Percentiles rank a stretch among this genome's conserved stretches.
These are phyloP conservation scores for Astreopora myriophthalma DNA, from an alignment of 64 coral and sea anemone species.

Conservation along the genomic window DNA sequence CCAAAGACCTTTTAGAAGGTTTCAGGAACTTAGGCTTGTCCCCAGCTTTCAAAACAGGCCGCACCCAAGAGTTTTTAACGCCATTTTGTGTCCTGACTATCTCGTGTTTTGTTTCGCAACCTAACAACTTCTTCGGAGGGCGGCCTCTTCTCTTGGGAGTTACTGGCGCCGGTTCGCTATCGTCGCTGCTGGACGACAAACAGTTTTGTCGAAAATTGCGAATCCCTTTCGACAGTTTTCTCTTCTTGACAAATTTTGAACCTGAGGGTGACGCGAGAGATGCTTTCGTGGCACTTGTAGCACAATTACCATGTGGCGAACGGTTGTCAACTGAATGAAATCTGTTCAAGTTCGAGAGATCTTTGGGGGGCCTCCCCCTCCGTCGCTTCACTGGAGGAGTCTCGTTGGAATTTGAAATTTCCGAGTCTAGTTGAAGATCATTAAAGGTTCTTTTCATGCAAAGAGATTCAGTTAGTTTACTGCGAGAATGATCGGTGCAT, in stretches of 20 bases:
- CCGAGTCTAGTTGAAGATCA: conserved; percentile 69
- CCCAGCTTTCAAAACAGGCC: conserved; percentile 85
- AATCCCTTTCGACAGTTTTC: conserved; percentile 80
- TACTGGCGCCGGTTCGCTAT: conserved; percentile 50
- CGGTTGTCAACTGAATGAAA: conserved; percentile 42
- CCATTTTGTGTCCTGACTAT: conserved; percentile 86
- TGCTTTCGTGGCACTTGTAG: conserved; percentile 97
- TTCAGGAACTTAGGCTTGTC: conserved; percentile 76
- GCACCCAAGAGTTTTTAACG: conserved; percentile 96
- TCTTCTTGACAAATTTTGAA: conserved; percentile 89
- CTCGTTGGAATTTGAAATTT: conserved; percentile 69
- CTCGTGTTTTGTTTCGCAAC: conserved; percentile 76
- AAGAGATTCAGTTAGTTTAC: conserved; percentile 28
- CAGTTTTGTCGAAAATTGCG: conserved; percentile 73
- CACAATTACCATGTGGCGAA: conserved; percentile 95
- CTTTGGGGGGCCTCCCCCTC: conserved; percentile 81
- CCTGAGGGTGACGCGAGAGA: conserved; percentile 94
- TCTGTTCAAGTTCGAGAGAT: conserved; percentile 29
- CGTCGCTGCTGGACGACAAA: conserved; percentile 75
- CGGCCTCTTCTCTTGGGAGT: conserved; percentile 87
- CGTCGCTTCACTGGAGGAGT: conserved; percentile 54
- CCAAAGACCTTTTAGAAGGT: conserved; percentile 64
- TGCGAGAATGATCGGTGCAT: conserved; percentile 4
- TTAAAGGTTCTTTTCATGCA: conserved; percentile 72
- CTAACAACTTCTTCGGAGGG: conserved; percentile 79